These are phyloP conservation scores for Frieseomelitta varia DNA, from an alignment of 1,140 invertebrate species.

Conservation along the genomic window DNA sequence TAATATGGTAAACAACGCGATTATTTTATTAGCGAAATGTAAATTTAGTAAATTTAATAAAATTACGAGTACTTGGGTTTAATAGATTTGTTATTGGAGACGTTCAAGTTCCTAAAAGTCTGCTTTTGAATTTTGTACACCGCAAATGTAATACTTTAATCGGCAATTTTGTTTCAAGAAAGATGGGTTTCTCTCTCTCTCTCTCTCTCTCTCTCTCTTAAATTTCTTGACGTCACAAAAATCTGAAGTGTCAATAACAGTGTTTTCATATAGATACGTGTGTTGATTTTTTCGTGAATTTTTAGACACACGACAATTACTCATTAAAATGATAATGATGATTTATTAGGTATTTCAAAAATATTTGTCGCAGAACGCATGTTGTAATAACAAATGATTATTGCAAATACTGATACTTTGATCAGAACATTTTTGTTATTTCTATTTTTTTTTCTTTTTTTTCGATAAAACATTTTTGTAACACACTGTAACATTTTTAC, in stretches of 20 bases:
- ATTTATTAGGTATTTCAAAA: background rate
- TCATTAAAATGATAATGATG: background rate
- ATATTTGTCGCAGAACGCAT: background rate
- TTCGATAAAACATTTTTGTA: background rate
- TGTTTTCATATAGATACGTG: background rate
- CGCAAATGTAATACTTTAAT: background rate
- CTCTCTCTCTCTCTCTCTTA: background rate
- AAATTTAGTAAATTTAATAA: no score
- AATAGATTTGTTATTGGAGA: no score
- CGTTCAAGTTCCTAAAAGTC: no score
- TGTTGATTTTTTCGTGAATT: background rate
- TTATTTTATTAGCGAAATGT: no score
- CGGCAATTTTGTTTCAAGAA: background rate
- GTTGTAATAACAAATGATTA: background rate
- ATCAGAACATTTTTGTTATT: background rate
- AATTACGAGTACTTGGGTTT: no score
- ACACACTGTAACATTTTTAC: background rate
- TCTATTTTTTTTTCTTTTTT: no score
- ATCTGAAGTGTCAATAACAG: background rate
- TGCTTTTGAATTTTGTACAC: no score
- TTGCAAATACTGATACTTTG: background rate
- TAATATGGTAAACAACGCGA: no score
- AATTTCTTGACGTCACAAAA: background rate
- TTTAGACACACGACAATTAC: background rate
- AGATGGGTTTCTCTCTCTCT: no score